Base-by-base conservation (phyloP, 2,797 vertebrate genomes). In the Sebastolobus alascanus region DNA sequence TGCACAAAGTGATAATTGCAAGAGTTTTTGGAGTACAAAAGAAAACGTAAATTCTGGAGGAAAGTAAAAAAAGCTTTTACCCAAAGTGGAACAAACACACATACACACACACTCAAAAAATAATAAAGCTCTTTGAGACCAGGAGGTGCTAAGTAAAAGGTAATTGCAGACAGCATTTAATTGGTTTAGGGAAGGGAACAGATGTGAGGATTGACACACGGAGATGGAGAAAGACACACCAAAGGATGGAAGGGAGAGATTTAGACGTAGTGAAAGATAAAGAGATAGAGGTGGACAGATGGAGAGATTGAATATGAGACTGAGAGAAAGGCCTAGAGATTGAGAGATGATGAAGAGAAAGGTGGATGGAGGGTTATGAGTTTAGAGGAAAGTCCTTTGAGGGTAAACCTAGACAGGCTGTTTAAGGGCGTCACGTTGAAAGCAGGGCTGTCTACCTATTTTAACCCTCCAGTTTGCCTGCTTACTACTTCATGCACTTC, bases 91-190 rank as follows among this genome's bases (percentile, higher is more conserved):
- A 61, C 43, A 69, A 27, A n/a, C 8, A 20, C 55, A 61, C 75
- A 64, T 27, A 67, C 43, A 66, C 27, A 64, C 46, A 59, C 54
- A 60, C 11, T 61, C 59, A 74, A 16, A 65, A 13, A 59, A 25
- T 25, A 25, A 83, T 31, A 67, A 20, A 83, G 66, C 60, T 80
- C 72, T 73, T 55, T 75, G 72, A 83, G 85, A 87, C 78, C 66
- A 76, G 55, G 66, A 85, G 43, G 83, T 71, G 72, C 67, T 68
- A 76, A 79, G 73, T 77, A 60, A 88, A 85, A 73, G 82, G 78
- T 91, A 86, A 93, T 88, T 91, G 87, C 84, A 83, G 83, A 72
- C 61, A 69, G 60, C 61, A 80, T 84, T 86, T 92, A 93, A 93
- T 90, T 91, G 90, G 84, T 90, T 89, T 68, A 61, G 66, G 68